These are phyloP conservation scores for Trachops cirrhosus DNA, from an alignment of 2,797 vertebrate species.

Conservation along the genomic window DNA sequence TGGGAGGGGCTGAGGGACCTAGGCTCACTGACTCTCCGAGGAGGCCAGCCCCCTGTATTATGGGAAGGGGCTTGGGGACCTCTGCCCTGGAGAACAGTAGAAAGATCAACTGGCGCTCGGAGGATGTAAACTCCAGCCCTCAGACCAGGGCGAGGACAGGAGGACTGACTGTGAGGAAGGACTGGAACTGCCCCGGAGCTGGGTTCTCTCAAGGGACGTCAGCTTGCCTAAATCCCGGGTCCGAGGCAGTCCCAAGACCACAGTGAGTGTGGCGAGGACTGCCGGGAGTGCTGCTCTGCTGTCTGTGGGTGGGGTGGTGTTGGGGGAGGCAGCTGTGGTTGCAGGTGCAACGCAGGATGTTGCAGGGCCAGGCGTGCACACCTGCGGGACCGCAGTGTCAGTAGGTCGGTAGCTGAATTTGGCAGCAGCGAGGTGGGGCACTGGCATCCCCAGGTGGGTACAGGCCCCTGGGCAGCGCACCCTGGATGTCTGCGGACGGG, in stretches of 20 bases:
- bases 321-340: background rate
- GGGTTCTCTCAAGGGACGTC: background rate
- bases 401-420: fast-evolving
- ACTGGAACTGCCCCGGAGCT: background rate
- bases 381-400: fast-evolving
- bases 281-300: background rate
- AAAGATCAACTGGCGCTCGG: background rate
- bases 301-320: background rate
- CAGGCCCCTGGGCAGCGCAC: background rate
- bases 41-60: background rate
- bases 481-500: background rate
- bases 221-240: background rate
- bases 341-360: background rate
- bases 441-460: background rate
- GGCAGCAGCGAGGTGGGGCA: background rate
- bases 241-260: background rate
- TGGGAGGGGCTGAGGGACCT: background rate
- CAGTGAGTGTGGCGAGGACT: background rate
- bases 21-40: background rate
- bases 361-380: background rate
- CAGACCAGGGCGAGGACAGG: background rate
- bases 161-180: background rate
- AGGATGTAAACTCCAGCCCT: background rate
- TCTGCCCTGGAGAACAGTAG: background rate
- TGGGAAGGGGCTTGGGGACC: background rate